Evolutionary conservation across 2,888 invertebrate species (phyloP).

Genomic region (Gasteruption jaculator): DNA sequence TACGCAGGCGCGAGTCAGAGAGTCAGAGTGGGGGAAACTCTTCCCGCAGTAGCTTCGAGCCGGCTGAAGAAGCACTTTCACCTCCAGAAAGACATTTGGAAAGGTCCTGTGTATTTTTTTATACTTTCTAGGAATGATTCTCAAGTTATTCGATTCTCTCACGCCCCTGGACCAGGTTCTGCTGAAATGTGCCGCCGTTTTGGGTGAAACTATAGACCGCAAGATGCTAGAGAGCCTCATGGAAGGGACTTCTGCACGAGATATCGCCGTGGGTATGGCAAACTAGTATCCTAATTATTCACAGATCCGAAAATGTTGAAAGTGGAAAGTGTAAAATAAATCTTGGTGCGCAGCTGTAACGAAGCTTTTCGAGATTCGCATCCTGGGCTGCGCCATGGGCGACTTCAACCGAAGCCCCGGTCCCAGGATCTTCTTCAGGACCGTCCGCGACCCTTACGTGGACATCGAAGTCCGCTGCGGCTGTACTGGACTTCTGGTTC

Average conservation of each 20-base stretch:
- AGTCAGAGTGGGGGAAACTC: neutral
- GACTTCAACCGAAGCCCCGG: conserved; percentile 54
- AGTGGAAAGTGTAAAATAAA: too few species aligned
- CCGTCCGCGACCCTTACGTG: conserved; percentile 37
- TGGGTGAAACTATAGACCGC: conserved; percentile 62
- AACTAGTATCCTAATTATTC: too few species aligned
- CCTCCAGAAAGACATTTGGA: neutral
- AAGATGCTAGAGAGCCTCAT: conserved; percentile 59
- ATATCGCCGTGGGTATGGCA: conserved; percentile 55
- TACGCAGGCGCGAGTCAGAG: neutral
- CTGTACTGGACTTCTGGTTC: conserved; percentile 47
- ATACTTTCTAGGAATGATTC: conserved; percentile 56
- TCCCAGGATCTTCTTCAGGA: conserved; percentile 40
- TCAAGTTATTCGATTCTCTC: conserved; percentile 63
- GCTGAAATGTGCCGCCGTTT: conserved; percentile 62
- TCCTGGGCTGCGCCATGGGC: conserved; percentile 61
- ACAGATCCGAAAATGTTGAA: too few species aligned
- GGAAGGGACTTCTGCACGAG: conserved; percentile 51
- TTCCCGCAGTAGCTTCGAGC: neutral
- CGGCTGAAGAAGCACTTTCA: neutral
- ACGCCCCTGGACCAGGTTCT: conserved; percentile 63
- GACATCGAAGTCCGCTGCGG: conserved; percentile 47
- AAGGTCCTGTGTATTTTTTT: conserved; percentile 1
- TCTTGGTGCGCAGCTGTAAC: conserved; percentile 52
- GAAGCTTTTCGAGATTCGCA: conserved; percentile 59